Conservation (phyloP, 2,797 vertebrate genomes). For the Choloepus didactylus region DNA sequence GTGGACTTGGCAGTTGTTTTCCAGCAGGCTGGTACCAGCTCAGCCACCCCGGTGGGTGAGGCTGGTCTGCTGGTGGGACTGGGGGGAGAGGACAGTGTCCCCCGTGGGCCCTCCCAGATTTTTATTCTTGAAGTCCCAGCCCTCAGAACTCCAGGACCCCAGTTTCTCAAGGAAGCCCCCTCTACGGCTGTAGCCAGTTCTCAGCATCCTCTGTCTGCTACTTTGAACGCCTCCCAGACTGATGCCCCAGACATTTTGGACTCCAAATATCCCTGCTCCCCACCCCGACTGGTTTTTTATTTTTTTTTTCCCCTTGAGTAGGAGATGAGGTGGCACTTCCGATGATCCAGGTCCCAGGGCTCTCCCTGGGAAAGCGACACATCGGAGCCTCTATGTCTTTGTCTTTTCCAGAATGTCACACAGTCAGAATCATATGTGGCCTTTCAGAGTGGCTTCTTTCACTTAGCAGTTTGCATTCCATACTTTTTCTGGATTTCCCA, state of each 20-base stretch:
- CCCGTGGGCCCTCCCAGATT: background rate
- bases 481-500: background rate
- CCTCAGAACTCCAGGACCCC: background rate
- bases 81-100: background rate
- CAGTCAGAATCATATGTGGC: background rate
- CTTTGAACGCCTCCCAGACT: background rate
- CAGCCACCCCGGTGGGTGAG: accelerated
- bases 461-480: background rate
- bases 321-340: background rate
- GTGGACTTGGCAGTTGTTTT: background rate
- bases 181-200: background rate
- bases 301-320: background rate
- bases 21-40: background rate
- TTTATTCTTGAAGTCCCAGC: background rate
- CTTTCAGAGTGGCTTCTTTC: background rate
- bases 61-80: background rate
- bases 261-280: no score
- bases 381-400: no score
- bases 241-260: background rate
- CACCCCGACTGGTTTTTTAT: no score
- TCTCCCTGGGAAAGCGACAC: background rate
- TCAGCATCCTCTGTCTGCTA: background rate
- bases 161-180: background rate
- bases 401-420: background rate
- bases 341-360: background rate